Base-by-base conservation (phyloP, 2,888 invertebrate genomes). In the Orchesella flavescens region DNA sequence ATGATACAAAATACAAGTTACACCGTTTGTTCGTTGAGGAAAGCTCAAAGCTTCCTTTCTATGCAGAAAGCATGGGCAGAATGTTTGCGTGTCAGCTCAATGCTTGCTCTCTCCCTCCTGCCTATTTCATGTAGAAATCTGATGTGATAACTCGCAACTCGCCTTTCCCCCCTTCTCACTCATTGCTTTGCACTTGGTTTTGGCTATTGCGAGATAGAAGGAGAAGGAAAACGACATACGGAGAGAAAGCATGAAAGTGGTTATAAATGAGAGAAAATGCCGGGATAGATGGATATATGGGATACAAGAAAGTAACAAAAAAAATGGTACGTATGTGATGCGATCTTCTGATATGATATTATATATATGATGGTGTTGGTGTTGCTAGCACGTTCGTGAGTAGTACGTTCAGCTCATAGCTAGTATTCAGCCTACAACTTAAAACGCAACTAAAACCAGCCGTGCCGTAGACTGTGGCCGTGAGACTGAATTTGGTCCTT, bases 101-200 rank as follows among this genome's bases (percentile, higher is more conserved):
- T 10, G 23, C 63, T 63, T 12, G 9, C 63, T 63, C 46, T 46
- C 53, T 69, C 17, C n/a, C n/a, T 53, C 19, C 69, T 53, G 44
- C 19, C 69, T 53, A 17, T 44, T 44, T 68, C 68, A 44, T 23
- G 13, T n/a, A 13, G 17, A 59, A 59, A 59, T 59, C 59, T 19
- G 59, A 59, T 59, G 19, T 59, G 59, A 17, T 19, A 59, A 59
- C 59, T 59, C 59, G 59, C 61, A 59, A 59, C 59, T 59, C 59
- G 59, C 61, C 24, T 57, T 19, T 61, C n/a, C n/a, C 23, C 65
- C 44, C n/a, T 2, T 24, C n/a, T n/a, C 55, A 59, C 21, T 13
- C 10, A 57, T 19, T 49, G 2, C 12, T n/a, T n/a, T 49, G 49
- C 49, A 15, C 9, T n/a, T 49, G 49, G 15, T 49, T 5, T 49